Evolutionary conservation across 2,797 vertebrate genomes (phyloP).

Genomic region (Siniperca scherzeri): DNA sequence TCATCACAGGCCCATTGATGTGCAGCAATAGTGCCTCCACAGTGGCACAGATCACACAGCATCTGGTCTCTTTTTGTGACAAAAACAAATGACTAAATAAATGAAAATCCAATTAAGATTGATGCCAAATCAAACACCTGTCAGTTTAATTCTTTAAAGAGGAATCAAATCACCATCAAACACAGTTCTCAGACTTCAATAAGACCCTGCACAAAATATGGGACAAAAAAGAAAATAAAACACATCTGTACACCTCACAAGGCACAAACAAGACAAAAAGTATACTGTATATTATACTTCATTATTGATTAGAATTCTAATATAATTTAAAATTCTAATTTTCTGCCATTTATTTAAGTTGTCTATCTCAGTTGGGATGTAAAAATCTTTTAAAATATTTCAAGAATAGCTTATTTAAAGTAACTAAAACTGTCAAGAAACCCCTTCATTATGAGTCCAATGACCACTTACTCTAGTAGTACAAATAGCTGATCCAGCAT

Average conservation of each 20-base stretch:
- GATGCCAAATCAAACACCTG: slow-evolving; percentile 73
- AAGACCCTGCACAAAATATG: background rate
- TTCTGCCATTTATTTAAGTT: background rate
- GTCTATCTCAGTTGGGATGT: background rate
- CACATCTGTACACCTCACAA: background rate
- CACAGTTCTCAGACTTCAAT: slow-evolving; percentile 22
- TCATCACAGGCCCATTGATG: slow-evolving; percentile 85
- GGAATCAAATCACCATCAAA: slow-evolving; percentile 40
- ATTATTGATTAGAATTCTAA: background rate
- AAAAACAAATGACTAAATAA: slow-evolving; percentile 74
- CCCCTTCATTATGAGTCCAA: slow-evolving; percentile 10
- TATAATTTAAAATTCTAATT: background rate
- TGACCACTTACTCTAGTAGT: background rate
- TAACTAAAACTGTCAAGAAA: slow-evolving; percentile 3
- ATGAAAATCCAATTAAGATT: slow-evolving; percentile 67
- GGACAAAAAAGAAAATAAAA: slow-evolving; percentile 9
- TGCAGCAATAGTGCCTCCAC: slow-evolving; percentile 77
- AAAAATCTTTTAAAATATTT: slow-evolving; percentile 36
- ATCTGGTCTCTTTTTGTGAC: slow-evolving; percentile 73
- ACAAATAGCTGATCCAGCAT: slow-evolving; percentile 33
- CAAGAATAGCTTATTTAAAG: background rate
- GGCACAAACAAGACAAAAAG: background rate
- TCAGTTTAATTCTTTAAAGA: slow-evolving; percentile 69
- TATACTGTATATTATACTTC: background rate
- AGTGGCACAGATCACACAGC: slow-evolving; percentile 79